Percentiles rank a stretch among this genome's conserved stretches.
Evolutionary conservation across 2,888 invertebrate species (phyloP).

Genomic region (Latrodectus hesperus): DNA sequence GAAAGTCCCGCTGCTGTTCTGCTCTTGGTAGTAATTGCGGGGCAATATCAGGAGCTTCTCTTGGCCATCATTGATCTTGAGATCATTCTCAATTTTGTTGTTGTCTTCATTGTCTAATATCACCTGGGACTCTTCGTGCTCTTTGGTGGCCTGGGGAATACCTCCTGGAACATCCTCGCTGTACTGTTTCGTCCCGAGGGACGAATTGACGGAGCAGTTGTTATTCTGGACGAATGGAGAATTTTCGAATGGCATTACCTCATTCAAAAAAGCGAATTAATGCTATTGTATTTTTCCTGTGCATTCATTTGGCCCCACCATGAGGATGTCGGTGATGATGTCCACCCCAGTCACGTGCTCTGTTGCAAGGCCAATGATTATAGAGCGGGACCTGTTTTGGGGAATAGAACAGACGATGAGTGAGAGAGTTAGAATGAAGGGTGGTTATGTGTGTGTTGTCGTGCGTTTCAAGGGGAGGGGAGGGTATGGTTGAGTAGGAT

Average conservation of each 20-base stretch:
- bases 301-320: constrained; percentile 47
- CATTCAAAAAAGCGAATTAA: neutral
- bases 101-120: constrained; percentile 27
- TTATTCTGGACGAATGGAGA: constrained; percentile 49
- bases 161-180: constrained; percentile 29
- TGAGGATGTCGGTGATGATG: constrained; percentile 22
- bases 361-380: constrained; percentile 39
- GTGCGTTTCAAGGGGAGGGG: constrained; percentile 59
- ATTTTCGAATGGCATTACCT: constrained; percentile 58
- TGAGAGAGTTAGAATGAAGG: constrained; percentile 65
- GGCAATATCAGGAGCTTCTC: constrained; percentile 31
- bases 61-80: constrained; percentile 13
- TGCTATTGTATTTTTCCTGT: neutral
- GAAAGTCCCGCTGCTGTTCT: neutral
- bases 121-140: constrained; percentile 2
- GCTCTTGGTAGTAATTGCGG: constrained; percentile 43
- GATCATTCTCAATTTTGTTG: constrained; percentile 14
- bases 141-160: no score
- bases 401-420: constrained; percentile 60
- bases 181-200: constrained; percentile 33
- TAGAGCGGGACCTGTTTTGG: constrained; percentile 54
- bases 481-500: constrained; percentile 62
- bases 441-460: constrained; percentile 62
- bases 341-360: constrained; percentile 58
- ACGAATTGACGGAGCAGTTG: constrained; percentile 30